Conservation (phyloP, 53 echinoderm and acorn worm genomes). For the Holothuria leucospilota region DNA sequence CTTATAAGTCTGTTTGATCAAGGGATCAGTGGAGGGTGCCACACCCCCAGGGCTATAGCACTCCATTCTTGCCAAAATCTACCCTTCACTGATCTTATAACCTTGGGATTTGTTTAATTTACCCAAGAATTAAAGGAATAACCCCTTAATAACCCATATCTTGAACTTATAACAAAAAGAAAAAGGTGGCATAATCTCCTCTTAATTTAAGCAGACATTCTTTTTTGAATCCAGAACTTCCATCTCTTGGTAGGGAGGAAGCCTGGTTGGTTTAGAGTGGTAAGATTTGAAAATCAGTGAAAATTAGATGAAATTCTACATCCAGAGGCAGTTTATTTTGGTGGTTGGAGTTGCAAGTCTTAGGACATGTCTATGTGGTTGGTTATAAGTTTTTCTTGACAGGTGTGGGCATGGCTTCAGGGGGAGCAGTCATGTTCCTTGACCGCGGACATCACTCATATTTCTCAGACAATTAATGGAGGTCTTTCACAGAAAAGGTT, state of each 20-base stretch:
- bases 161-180: no score
- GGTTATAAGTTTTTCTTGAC: background rate
- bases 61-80: no score
- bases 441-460: constrained; percentile 37
- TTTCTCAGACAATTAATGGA: constrained; percentile 3
- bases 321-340: constrained; percentile 30
- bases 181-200: no score
- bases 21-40: background rate
- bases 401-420: background rate
- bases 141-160: no score
- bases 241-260: no score
- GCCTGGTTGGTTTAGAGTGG: no score
- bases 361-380: constrained; percentile 10
- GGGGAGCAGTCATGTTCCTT: constrained; percentile 6
- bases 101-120: no score
- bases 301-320: constrained; percentile 19
- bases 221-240: no score
- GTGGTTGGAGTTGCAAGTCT: background rate
- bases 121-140: no score
- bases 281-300: constrained; percentile 5
- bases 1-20: constrained; percentile 21
- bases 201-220: no score
- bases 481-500: background rate
- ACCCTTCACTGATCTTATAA: no score
- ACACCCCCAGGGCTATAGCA: no score